Conservation (phyloP, 2,888 invertebrate genomes). For the Erebia epiphron region DNA sequence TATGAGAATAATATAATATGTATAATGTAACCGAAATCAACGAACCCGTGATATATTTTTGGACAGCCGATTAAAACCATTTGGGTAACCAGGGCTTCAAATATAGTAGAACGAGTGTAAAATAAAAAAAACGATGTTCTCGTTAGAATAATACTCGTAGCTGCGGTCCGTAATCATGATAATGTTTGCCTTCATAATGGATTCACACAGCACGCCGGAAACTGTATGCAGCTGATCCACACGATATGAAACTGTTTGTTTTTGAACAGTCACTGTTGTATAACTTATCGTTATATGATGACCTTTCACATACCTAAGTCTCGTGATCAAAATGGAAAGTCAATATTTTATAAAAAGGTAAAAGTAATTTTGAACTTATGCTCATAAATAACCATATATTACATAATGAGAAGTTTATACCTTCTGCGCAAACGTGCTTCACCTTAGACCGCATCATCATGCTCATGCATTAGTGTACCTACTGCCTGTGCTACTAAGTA, state of each 20-base stretch:
- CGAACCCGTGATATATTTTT: neutral
- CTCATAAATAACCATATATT: neutral
- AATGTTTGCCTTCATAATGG: slow-evolving; percentile 44
- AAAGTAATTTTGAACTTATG: neutral
- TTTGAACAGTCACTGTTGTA: slow-evolving; percentile 20
- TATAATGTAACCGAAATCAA: neutral
- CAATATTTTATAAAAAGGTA: neutral
- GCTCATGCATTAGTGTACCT: too few species aligned
- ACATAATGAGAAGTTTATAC: too few species aligned
- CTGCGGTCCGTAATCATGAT: slow-evolving; percentile 35
- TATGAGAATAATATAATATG: too few species aligned
- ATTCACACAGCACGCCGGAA: slow-evolving; percentile 39
- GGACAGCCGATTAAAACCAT: neutral
- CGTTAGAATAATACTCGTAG: slow-evolving; percentile 25
- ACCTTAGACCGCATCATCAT: too few species aligned
- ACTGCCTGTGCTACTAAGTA: too few species aligned
- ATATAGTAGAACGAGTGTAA: slow-evolving; percentile 1
- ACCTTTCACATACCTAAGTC: slow-evolving; percentile 15
- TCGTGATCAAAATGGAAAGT: neutral
- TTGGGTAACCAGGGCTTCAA: neutral
- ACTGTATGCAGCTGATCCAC: slow-evolving; percentile 40
- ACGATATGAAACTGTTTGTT: slow-evolving; percentile 35
- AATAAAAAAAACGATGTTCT: slow-evolving; percentile 17
- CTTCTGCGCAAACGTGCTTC: too few species aligned
- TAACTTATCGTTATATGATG: slow-evolving; percentile 22